Conservation (phyloP, 1,140 invertebrate species). For the Lerema accius region DNA sequence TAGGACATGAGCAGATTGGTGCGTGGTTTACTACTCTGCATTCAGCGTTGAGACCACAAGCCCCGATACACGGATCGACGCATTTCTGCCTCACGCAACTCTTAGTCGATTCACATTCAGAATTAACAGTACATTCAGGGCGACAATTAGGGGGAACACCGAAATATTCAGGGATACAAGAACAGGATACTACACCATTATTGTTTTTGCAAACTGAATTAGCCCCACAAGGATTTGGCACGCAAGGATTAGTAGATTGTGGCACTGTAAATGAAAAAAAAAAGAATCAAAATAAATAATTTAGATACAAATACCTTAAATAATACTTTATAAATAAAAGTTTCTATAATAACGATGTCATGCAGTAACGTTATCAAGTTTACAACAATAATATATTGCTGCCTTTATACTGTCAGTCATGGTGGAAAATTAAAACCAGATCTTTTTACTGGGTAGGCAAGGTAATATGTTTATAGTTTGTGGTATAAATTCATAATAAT, state of each 20-base stretch:
- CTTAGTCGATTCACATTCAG: constrained; percentile 89
- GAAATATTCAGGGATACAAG: constrained; percentile 85
- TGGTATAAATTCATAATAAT: too few relatives aligned
- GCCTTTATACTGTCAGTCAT: too few relatives aligned
- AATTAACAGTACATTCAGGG: constrained; percentile 86
- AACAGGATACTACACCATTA: constrained; percentile 84
- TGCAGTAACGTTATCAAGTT: too few relatives aligned
- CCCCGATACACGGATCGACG: constrained; percentile 86
- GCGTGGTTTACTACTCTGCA: constrained; percentile 90
- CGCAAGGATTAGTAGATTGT: constrained; percentile 83
- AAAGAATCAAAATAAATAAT: constrained; percentile 54
- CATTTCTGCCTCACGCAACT: constrained; percentile 89
- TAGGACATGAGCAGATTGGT: constrained; percentile 87
- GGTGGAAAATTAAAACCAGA: too few relatives aligned
- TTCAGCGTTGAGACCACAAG: constrained; percentile 89
- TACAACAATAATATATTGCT: too few relatives aligned
- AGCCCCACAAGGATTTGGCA: constrained; percentile 88
- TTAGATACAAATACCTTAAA: constrained; percentile 82
- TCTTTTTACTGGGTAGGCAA: too few relatives aligned
- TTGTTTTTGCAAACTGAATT: constrained; percentile 88
- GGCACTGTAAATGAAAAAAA: constrained; percentile 58
- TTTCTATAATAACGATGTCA: too few relatives aligned
- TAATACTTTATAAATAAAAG: constrained; percentile 84
- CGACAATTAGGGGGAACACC: constrained; percentile 86
- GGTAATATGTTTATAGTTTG: too few relatives aligned